Evolutionary conservation across 2,797 vertebrate species (phyloP).

Genomic region (Peromyscus aztecus): DNA sequence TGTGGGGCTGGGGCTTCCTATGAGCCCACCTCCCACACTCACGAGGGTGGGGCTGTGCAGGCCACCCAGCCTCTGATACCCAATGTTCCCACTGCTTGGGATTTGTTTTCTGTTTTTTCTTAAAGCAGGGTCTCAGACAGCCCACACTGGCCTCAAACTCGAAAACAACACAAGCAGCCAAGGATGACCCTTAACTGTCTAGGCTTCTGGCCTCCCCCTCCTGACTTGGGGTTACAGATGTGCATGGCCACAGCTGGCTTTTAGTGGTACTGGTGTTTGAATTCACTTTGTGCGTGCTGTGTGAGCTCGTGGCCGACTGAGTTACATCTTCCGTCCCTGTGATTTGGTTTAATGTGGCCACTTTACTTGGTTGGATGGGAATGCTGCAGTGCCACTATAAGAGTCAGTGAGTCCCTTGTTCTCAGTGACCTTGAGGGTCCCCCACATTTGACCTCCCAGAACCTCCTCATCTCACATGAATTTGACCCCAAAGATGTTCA

Average conservation of each 20-base stretch:
- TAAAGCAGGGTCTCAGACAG: background rate
- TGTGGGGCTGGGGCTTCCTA: background rate
- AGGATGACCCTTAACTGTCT: background rate
- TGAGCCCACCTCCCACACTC: background rate
- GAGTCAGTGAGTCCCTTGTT: background rate
- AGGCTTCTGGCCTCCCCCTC: background rate
- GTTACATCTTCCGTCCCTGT: too few relatives aligned
- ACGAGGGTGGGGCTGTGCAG: background rate
- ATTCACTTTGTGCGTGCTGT: background rate
- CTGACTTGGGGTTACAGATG: background rate
- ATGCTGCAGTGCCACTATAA: background rate
- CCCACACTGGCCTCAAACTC: background rate
- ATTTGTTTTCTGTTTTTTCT: background rate
- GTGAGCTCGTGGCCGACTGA: background rate
- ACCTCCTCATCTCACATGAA: background rate
- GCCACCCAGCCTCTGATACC: background rate
- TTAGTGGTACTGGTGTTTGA: background rate
- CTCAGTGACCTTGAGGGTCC: background rate
- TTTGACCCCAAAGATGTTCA: background rate
- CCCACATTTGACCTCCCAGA: background rate
- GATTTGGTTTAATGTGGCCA: background rate
- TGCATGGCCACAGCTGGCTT: background rate
- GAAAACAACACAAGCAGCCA: background rate
- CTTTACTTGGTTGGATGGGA: background rate
- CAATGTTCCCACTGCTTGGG: background rate